Base-by-base conservation (phyloP, 2,888 invertebrate genomes). In the Thera britannica region DNA sequence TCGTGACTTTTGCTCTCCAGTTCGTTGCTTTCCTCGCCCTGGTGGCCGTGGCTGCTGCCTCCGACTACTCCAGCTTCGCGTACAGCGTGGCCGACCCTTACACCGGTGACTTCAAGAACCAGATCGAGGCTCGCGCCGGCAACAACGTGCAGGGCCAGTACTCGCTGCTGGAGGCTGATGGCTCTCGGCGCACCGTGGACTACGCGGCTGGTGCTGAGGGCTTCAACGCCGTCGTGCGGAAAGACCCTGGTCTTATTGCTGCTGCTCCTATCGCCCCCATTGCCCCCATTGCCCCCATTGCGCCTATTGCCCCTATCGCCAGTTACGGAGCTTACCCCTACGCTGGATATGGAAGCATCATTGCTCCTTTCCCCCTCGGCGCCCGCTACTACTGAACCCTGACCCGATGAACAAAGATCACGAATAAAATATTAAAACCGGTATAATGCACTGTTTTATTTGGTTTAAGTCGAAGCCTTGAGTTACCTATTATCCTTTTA, bases 191-290 rank as follows among this genome's bases (percentile, higher is more conserved):
- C 71, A 92, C 89, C 41, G 94, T 94, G 2, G 94, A 94, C 83
- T 94, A 94, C 83, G 91, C 91, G 34, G 93, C 94, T 23, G 94
- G 94, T 60, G 88, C 90, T 70, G 86, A 82, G 68, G 94, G 94
- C 9, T 94, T 94, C 88, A 94, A 94, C 86, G 94, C 94, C 58
- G 88, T 94, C 56, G 94, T 94, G 0, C 91, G 90, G 82, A 93
- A 90, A 75, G 93, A 92, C 82, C 86, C 87, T 11, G 86, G 83
- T 0, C 67, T 87, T 58, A 75, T 86, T 67, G 79, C 84, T 55
- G 79, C 84, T 2, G 76, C 78, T 52, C 74, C 81, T 41, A 72
- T 86, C n/a, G 83, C 83, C 2, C 65, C 70, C 8, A 62, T 75
- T 41, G 69, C 73, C 11, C 63, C 61, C n/a, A 38, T 73, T 70